Base-by-base conservation (phyloP, 2,888 invertebrate species). In the Nematopogon swammerdamellus region DNA sequence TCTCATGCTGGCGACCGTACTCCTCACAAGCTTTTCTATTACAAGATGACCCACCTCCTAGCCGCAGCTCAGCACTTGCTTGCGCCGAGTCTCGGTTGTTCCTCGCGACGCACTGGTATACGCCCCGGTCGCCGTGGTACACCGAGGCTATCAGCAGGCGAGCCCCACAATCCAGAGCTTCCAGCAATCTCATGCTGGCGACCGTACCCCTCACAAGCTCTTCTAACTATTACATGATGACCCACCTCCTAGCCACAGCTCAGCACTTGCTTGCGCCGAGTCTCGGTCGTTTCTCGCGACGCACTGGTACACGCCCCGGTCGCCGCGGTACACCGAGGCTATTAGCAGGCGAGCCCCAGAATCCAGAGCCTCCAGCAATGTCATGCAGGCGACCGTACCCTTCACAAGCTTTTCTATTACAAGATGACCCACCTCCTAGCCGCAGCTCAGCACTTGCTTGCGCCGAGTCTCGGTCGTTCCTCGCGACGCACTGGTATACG, bases 221-320 rank as follows among this genome's bases (percentile, higher is more conserved):
- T n/a, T n/a, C n/a, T n/a, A n/a, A n/a, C n/a, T n/a, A n/a, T n/a
- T n/a, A n/a, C n/a, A n/a, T n/a, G n/a, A n/a, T n/a, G n/a, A 14
- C 80, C 77, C 63, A 91, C 91, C 91, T 69, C 91, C 91, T 53
- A 92, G 74, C 58, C 88, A 83, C 43, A 92, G 70, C 66, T 91
- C 91, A 0, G 90, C 87, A 60, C 89, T 88, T 44, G 89, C 90
- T 64, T 92, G 92, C 6, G 90, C 88, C 54, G 88, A 89, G 59
- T 90, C 89, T 55, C 86, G 80, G 60, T 89, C 89, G 60, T 88
- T 89, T 61, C 87, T 83, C 16, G 91, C 91, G 61, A 94, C 82
- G 69, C 95, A 95, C 68, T 95, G 95, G 72, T 95, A 95, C 74
- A 93, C 91, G 30, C 95, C 95, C 57, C 85, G 86, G 67, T 95